Evolutionary conservation across 37 sponge, comb jelly and placozoan species (phyloP).

Genomic region (Petrosia ficiformis): DNA sequence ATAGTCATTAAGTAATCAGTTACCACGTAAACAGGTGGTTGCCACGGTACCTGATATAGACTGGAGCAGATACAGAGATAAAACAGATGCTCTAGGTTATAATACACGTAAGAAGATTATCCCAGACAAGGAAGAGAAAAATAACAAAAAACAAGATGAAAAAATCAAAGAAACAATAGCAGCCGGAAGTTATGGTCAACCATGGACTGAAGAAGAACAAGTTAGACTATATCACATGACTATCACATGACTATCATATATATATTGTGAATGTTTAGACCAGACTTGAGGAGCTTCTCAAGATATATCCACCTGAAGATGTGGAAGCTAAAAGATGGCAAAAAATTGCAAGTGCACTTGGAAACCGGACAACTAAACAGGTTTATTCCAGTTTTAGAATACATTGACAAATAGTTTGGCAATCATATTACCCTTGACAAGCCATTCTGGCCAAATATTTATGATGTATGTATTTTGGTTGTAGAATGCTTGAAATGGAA

Average conservation of each 20-base stretch:
- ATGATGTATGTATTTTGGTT: no score
- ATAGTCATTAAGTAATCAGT: no score
- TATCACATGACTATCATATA: no score
- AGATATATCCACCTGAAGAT: conserved; percentile 68
- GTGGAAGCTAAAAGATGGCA: conserved; percentile 73
- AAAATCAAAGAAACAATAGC: not conserved
- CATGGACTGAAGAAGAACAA: conserved; percentile 87
- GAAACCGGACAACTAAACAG: conserved; percentile 80
- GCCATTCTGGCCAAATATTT: no score
- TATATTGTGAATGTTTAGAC: conserved; percentile 26
- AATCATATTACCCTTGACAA: no score
- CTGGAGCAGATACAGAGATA: conserved; percentile 54
- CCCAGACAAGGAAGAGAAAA: not conserved
- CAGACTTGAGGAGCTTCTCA: conserved; percentile 74
- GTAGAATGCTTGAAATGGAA: no score
- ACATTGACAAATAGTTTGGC: not conserved
- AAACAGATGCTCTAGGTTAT: conserved; percentile 19
- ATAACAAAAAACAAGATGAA: not conserved
- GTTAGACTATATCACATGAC: conserved; percentile 29
- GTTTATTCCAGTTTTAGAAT: conserved; percentile 24
- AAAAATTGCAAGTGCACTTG: conserved; percentile 82
- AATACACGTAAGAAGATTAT: conserved; percentile 3
- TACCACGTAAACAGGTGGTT: conserved; percentile 55
- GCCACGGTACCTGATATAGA: conserved; percentile 54
- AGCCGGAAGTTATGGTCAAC: conserved; percentile 42